Evolutionary conservation across 1,140 invertebrate genomes (phyloP).

Genomic region (Daktulosphaira vitifoliae): DNA sequence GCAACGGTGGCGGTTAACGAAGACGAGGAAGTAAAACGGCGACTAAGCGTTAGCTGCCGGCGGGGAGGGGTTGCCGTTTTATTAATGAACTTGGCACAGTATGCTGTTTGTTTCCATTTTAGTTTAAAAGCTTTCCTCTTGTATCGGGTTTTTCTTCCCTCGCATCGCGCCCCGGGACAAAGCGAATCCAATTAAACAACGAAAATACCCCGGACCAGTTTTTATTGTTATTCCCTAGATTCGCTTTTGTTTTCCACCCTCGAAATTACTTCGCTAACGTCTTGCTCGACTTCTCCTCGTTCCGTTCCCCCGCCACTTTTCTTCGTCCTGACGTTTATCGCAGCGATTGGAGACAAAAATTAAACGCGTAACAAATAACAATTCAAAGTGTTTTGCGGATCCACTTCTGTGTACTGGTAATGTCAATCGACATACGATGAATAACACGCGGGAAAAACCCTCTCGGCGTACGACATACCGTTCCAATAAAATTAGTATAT

Average conservation of each 20-base stretch:
- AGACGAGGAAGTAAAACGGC: slow-evolving; percentile 2
- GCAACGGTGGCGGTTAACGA: slow-evolving; percentile 18
- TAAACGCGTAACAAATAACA: too few species aligned
- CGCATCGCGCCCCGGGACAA: background rate
- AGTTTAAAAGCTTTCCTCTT: slow-evolving; percentile 33
- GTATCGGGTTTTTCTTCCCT: background rate
- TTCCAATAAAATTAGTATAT: too few species aligned
- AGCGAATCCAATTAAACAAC: slow-evolving; percentile 33
- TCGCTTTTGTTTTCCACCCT: slow-evolving; percentile 27
- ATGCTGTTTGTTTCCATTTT: slow-evolving; percentile 34
- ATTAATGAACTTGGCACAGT: slow-evolving; percentile 34
- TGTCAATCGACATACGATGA: too few species aligned
- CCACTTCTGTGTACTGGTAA: too few species aligned
- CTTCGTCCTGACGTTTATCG: too few species aligned
- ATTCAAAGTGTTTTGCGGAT: too few species aligned
- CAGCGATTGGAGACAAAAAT: too few species aligned
- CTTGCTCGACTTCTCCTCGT: slow-evolving; percentile 7
- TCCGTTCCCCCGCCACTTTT: too few species aligned
- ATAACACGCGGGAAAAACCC: too few species aligned
- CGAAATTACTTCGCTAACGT: slow-evolving; percentile 28
- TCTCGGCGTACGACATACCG: too few species aligned
- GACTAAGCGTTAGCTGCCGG: background rate
- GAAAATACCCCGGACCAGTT: slow-evolving; percentile 29
- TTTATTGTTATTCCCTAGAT: slow-evolving; percentile 21
- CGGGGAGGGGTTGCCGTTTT: slow-evolving; percentile 18